A percentile compares a stretch with the other conserved stretches of the same genome.
Evolutionary conservation across 2,797 vertebrate genomes (phyloP).

Genomic region (Botia almorhae): DNA sequence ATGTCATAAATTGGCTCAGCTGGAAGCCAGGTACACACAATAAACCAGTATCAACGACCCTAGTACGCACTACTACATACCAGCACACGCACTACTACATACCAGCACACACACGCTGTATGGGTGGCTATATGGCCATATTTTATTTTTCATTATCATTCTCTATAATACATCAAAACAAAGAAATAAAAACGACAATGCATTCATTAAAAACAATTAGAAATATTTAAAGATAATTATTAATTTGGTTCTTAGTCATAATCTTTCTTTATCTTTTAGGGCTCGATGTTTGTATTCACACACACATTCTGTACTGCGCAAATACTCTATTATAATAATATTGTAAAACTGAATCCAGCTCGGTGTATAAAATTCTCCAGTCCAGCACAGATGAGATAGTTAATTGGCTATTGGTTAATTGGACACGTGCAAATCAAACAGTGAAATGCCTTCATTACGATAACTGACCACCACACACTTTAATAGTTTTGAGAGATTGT

Average conservation of each 20-base stretch:
- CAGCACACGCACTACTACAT: no score
- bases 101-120: background rate
- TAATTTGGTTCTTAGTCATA: background rate
- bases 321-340: constrained; percentile 4
- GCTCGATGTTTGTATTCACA: background rate
- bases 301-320: constrained; percentile 31
- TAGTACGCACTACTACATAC: constrained; percentile 60
- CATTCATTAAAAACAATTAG: background rate
- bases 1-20: constrained; percentile 78
- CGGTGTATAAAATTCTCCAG: constrained; percentile 32
- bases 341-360: constrained; percentile 1
- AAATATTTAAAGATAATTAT: background rate
- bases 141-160: background rate
- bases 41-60: constrained; percentile 69
- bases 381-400: constrained; percentile 50
- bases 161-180: background rate
- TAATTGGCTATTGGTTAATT: no score
- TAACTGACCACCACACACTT: constrained; percentile 24
- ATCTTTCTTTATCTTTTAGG: background rate
- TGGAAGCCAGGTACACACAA: constrained; percentile 77
- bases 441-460: constrained; percentile 45
- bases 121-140: background rate
- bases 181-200: background rate
- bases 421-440: constrained; percentile 51
- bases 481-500: constrained; percentile 18